A percentile compares a stretch with the other conserved stretches of the same genome.
These are phyloP conservation scores for Chloropsis cyanopogon DNA, from an alignment of 2,113 vertebrate species.

Conservation along the genomic window DNA sequence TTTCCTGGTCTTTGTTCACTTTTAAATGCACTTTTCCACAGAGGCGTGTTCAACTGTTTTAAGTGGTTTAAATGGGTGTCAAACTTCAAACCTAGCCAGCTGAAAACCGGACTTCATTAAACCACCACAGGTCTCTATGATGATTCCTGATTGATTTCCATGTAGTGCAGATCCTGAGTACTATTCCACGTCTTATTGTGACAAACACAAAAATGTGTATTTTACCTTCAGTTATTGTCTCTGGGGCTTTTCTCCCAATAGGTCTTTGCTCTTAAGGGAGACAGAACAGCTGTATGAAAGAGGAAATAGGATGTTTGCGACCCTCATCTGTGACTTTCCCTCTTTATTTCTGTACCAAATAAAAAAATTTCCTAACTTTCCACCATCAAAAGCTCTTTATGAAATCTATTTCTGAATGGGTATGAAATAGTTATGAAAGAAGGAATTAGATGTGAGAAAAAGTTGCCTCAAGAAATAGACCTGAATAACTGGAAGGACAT, in stretches of 20 bases:
- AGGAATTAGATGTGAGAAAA: background rate
- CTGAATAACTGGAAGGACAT: background rate
- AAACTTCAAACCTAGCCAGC: background rate
- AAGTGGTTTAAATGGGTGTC: background rate
- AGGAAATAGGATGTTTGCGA: background rate
- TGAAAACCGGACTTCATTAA: background rate
- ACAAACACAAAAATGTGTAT: background rate
- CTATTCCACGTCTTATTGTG: background rate
- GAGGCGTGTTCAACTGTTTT: background rate
- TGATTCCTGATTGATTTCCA: background rate
- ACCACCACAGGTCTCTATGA: background rate
- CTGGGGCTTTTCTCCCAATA: background rate
- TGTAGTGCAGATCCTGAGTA: background rate
- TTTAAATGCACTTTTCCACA: background rate
- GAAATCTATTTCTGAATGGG: background rate
- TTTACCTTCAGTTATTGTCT: background rate
- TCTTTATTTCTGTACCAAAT: background rate
- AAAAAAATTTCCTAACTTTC: background rate
- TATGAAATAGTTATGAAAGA: background rate
- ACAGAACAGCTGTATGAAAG: background rate
- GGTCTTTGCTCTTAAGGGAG: background rate
- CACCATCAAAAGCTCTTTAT: background rate
- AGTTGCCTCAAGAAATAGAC: background rate
- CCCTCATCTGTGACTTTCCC: background rate
- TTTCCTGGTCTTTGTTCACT: background rate